Conservation (phyloP, 2,113 vertebrate genomes). For the Siniperca chuatsi region DNA sequence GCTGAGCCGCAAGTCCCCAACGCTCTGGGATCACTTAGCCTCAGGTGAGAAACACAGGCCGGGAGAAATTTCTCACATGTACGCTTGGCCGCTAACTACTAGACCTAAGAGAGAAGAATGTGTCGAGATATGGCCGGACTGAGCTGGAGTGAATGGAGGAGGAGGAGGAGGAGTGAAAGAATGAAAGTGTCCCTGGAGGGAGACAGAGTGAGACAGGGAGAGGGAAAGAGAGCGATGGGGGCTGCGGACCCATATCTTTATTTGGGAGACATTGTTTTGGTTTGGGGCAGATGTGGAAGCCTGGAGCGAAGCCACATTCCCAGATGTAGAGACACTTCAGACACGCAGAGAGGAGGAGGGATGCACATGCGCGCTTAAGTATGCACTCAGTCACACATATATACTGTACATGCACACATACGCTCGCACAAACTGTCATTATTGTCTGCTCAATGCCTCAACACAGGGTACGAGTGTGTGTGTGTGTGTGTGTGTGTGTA, state of each 20-base stretch:
- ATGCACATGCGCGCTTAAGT: constrained; percentile 38
- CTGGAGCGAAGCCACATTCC: constrained; percentile 68
- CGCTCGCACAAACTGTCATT: constrained; percentile 32
- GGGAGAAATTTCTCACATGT: constrained; percentile 69
- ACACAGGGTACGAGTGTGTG: constrained; percentile 1
- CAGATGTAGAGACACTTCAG: constrained; percentile 73
- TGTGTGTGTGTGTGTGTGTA: constrained; percentile 7
- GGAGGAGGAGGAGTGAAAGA: constrained; percentile 45
- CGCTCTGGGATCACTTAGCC: constrained; percentile 48
- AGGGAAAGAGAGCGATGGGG: constrained; percentile 33
- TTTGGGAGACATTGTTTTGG: constrained; percentile 80
- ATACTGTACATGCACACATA: constrained; percentile 30
- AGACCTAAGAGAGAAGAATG: constrained; percentile 50
- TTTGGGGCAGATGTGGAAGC: constrained; percentile 79
- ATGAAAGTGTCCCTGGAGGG: constrained; percentile 11
- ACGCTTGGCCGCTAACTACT: constrained; percentile 43
- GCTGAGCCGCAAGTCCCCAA: constrained; percentile 32
- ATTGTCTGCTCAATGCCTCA: constrained; percentile 30
- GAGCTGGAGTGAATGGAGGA: constrained; percentile 25
- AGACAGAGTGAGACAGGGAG: constrained; percentile 30
- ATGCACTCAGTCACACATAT: constrained; percentile 43
- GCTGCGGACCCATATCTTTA: constrained; percentile 63
- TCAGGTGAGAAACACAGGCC: constrained; percentile 51
- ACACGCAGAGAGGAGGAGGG: constrained; percentile 14
- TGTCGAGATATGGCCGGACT: constrained; percentile 43